Evolutionary conservation across 2,888 invertebrate species (phyloP), one percentile per base, ranked within the genome.

Genomic region (Trimorus sp.): DNA sequence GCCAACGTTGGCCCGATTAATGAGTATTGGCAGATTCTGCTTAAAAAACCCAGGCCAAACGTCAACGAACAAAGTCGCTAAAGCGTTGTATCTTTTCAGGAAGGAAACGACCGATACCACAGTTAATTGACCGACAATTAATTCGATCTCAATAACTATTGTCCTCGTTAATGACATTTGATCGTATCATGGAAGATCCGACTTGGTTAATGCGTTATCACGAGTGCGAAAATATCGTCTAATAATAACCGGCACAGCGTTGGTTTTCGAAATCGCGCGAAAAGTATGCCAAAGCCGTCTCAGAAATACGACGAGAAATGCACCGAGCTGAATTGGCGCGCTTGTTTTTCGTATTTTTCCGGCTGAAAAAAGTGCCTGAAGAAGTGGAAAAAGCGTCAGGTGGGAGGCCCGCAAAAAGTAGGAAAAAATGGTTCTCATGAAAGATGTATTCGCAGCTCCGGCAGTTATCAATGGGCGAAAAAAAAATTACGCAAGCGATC

Each of bases 211-310:
- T 40, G 16, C 38, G 36, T 75, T 75, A 66, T 66, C 66, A 51
- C 4, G 4, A 26, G 26, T 40, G 59, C 12, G 38, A 66, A 37
- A 66, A 40, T 75, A 59, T 16, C 53, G 53, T 66, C 75, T 75
- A 75, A 75, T 75, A 75, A 75, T 75, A 75, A 75, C 58, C 53
- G 42, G 59, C 53, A 66, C 59, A 59, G 48, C 26, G 37, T 16
- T 11, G 6, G 12, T 14, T 14, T 75, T 75, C 66, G 66, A 76
- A 60, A 56, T 54, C 11, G 51, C 11, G 68, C 54, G 71, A 75
- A 74, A 75, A 68, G 53, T 76, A 68, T 75, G 75, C 68, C 75
- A 76, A 76, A 76, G 62, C 26, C 58, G 38, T 11, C 49, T 26
- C 65, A 48, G 56, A 63, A 65, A 49, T 74, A 63, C n/a, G 26